A percentile compares a stretch with the other conserved stretches of the same genome.
phyloP scores from a whole-genome alignment of 2,113 vertebrate genomes.

The Myodes glareolus region DNA sequence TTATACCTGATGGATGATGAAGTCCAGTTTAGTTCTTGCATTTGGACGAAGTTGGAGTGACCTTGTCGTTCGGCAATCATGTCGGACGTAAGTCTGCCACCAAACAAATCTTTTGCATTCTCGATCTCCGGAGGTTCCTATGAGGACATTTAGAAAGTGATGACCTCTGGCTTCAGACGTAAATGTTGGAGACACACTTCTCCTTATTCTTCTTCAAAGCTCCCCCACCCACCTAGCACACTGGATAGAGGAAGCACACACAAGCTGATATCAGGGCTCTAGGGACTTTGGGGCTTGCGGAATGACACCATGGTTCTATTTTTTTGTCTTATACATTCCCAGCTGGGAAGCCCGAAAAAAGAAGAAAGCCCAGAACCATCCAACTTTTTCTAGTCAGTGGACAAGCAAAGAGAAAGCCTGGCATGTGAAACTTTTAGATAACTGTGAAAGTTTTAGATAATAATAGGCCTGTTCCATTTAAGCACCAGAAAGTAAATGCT shows the following conservation, averaged over 20 bases:
- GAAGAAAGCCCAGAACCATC: neutral
- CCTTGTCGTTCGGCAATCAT: slow-evolving; percentile 90
- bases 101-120: slow-evolving; percentile 90
- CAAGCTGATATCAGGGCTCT: neutral
- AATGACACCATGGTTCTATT: slow-evolving; percentile 35
- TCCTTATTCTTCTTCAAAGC: neutral
- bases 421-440: too few relatives aligned
- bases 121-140: slow-evolving; percentile 90
- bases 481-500: neutral
- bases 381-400: neutral
- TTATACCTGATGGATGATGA: slow-evolving; percentile 89
- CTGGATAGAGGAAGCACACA: neutral
- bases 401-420: neutral
- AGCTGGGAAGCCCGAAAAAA: neutral
- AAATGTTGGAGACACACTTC: neutral
- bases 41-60: slow-evolving; percentile 88
- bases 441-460: neutral
- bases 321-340: neutral
- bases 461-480: neutral
- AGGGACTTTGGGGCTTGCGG: neutral
- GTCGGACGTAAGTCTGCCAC: slow-evolving; percentile 90
- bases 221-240: neutral
- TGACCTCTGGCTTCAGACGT: neutral
- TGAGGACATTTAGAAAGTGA: slow-evolving; percentile 60
- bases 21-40: slow-evolving; percentile 88